Evolutionary conservation across 2,797 vertebrate genomes (phyloP), one percentile per base, ranked within the genome.

Genomic region (Lepidocolaptes lacrymiger): DNA sequence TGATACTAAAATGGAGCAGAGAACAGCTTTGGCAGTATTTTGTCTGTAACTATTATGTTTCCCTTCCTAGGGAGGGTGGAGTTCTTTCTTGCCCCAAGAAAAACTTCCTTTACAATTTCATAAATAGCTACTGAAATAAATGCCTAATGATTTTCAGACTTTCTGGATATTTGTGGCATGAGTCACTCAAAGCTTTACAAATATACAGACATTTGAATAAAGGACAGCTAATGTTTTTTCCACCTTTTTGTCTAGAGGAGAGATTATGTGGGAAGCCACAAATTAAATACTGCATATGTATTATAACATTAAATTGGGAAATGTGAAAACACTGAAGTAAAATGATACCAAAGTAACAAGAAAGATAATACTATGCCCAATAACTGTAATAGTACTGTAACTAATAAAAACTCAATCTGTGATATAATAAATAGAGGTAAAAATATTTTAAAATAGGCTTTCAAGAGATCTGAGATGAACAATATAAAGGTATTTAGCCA

Each of bases 1-100:
- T 97, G 93, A 81, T 68, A 93, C 76, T 84, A 93, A 89, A 92
- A 95, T 88, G 81, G 64, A 92, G 76, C 76, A 75, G 56, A 64
- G 82, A 91, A 94, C 85, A 90, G 79, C 82, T 91, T 94, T 94
- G 76, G 81, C 82, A 84, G 72, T 91, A 58, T 95, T 95, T 95
- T 95, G 58, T 73, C 12, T 85, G 37, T 87, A 91, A 61, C 93
- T 94, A 28, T 90, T 93, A 81, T 78, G 39, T 59, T 94, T 92
- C 62, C 43, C 43, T 75, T 91, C 88, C 79, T 90, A 91, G 73
- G 76, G 52, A 86, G 66, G 79, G 54, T 92, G 84, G 74, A 81
- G 55, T 62, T 93, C 51, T 46, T 80, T 68, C 27, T 74, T 92
- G 64, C 64, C 54, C 49, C 52, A 80, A 72, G 88, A 83, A 94